Evolutionary conservation across 2,113 vertebrate genomes (phyloP).

Genomic region (Spilogale gracilis): DNA sequence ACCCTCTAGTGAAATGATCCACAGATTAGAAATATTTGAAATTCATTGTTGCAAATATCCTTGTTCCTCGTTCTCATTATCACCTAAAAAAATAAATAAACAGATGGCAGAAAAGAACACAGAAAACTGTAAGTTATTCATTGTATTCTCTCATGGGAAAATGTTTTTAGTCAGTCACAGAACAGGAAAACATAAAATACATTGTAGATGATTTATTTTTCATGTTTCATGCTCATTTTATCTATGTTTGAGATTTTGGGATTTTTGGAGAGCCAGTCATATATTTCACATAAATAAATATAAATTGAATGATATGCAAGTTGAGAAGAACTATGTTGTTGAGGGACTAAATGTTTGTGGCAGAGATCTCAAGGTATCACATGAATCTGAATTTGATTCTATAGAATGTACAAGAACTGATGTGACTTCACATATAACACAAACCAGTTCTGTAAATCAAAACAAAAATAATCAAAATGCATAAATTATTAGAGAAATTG

Average conservation of each 20-base stretch:
- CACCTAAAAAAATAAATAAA: background rate
- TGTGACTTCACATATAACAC: background rate
- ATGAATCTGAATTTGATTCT: background rate
- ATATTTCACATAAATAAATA: slow-evolving; percentile 19
- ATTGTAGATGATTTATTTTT: background rate
- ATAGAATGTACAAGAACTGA: background rate
- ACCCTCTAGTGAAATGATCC: slow-evolving; percentile 24
- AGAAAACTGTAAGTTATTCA: background rate
- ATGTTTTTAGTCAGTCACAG: background rate
- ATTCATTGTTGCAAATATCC: background rate
- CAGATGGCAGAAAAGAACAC: background rate
- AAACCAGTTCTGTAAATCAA: background rate
- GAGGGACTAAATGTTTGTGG: background rate
- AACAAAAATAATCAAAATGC: background rate
- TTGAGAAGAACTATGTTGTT: background rate
- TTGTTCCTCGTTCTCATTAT: background rate
- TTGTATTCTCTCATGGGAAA: background rate
- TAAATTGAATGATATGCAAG: background rate
- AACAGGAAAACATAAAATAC: background rate
- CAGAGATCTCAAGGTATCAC: background rate
- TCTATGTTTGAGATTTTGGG: background rate
- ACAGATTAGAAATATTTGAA: slow-evolving; percentile 36
- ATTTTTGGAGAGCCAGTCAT: background rate
- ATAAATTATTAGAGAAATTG: background rate
- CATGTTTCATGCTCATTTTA: background rate